Conservation (phyloP, 2,113 vertebrate species). For the Ciconia maguari region DNA sequence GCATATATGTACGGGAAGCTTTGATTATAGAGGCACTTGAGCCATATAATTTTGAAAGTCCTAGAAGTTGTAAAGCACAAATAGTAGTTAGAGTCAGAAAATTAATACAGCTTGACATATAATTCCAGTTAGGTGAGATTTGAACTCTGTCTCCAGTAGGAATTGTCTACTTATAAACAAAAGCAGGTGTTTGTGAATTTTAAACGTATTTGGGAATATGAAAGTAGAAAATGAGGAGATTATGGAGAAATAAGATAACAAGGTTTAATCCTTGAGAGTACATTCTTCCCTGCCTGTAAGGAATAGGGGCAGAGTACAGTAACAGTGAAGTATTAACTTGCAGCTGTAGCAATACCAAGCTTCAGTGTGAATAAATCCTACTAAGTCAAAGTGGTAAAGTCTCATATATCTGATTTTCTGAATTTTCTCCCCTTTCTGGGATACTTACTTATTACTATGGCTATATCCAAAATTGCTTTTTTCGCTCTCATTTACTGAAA, state of each 20-base stretch:
- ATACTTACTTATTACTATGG: not conserved
- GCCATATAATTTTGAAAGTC: not conserved
- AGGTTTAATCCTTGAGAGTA: not conserved
- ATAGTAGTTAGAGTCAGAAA: not conserved
- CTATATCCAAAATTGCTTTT: not conserved
- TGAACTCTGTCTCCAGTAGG: not conserved
- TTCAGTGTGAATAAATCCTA: not conserved
- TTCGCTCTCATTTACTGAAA: not conserved
- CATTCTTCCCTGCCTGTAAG: not conserved
- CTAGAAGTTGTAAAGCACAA: not conserved
- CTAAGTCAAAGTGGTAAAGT: not conserved
- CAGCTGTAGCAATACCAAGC: not conserved
- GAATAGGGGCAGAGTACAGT: not conserved
- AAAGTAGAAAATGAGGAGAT: not conserved
- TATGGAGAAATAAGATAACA: not conserved
- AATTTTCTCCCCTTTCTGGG: not conserved
- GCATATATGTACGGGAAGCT: not conserved
- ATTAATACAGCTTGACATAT: not conserved
- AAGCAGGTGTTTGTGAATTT: not conserved
- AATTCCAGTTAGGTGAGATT: not conserved
- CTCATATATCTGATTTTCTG: not conserved
- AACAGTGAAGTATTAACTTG: not conserved
- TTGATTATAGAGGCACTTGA: not conserved
- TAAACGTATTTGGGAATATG: not conserved
- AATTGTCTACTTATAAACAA: not conserved